phyloP scores from a whole-genome alignment of 2,888 invertebrate species.

The Pedicia rivosa region DNA sequence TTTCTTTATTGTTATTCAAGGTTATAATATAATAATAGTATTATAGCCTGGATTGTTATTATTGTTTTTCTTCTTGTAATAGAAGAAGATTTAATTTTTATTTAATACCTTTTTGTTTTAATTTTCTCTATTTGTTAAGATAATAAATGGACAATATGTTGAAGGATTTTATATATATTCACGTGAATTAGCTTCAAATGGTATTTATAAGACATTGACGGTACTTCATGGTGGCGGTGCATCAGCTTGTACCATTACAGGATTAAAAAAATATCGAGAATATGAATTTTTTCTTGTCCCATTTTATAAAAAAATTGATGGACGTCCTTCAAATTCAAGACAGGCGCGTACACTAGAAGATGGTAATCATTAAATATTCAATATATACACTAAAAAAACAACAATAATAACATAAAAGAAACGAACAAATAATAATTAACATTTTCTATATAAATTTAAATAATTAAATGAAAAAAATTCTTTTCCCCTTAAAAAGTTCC shows the following conservation, averaged over 20 bases:
- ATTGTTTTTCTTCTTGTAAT: too few relatives aligned
- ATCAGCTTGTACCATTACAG: constrained; percentile 59
- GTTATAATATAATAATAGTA: not conserved
- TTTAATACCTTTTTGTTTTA: too few relatives aligned
- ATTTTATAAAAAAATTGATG: constrained; percentile 75
- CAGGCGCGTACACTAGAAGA: constrained; percentile 69
- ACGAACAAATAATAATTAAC: too few relatives aligned
- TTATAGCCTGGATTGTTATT: too few relatives aligned
- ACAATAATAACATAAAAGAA: too few relatives aligned
- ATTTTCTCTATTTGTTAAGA: too few relatives aligned
- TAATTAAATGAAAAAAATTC: constrained; percentile 3
- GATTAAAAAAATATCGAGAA: constrained; percentile 63
- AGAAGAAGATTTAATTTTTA: too few relatives aligned
- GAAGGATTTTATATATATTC: constrained; percentile 73
- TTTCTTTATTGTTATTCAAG: not conserved
- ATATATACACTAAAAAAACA: too few relatives aligned
- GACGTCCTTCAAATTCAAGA: constrained; percentile 71
- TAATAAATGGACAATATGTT: constrained; percentile 57
- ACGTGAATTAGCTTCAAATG: constrained; percentile 35
- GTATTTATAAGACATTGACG: constrained; percentile 54
- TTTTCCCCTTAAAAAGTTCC: constrained; percentile 43
- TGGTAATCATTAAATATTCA: constrained; percentile 41
- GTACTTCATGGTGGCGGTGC: constrained; percentile 56
- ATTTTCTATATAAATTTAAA: constrained; percentile 13
- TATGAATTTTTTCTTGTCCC: constrained; percentile 89